Base-by-base conservation (phyloP, 2,113 vertebrate species). In the Turdus rufiventris region DNA sequence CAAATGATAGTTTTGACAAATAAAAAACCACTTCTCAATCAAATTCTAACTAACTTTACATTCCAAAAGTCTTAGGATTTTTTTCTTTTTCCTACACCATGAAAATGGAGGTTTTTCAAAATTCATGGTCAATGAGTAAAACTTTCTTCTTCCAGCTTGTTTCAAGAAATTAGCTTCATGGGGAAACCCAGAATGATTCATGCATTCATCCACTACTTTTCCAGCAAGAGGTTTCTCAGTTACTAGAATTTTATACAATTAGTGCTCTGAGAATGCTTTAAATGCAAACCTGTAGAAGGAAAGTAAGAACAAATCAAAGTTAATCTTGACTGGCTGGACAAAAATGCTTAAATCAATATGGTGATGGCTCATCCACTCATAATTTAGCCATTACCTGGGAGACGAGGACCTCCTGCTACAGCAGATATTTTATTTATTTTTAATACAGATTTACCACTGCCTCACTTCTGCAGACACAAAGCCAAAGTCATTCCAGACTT, bases 291-390 rank as follows among this genome's bases (percentile, higher is more conserved):
- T 96, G 75, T 94, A 96, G 95, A 79, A 96, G 83, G 95, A 97
- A 98, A 97, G 89, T 97, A 97, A 98, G 97, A 98, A 95, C 95
- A 98, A 98, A 97, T 98, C 97, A 98, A 97, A 97, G 95, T 97
- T 97, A 97, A 98, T 98, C 70, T 92, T 98, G 96, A 97, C 96
- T 97, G 97, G 97, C 95, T 98, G 93, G 95, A 96, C 98, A 88
- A 97, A 98, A 98, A 97, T 90, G 95, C 78, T 97, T 97, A 96
- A 97, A 98, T 98, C 97, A 96, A 96, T 97, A 91, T 8, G 36
- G 89, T 16, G 18, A 94, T 72, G 85, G 94, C 91, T 98, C 97
- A 97, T 97, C 95, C 96, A 91, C 96, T 98, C n/a, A 12, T 97
- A 96, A 97, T 96, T 98, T 96, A 96, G 73, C 92, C 97, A 97